Evolutionary conservation across 2,888 invertebrate species (phyloP), one percentile per base, ranked within the genome.

Genomic region (Chymomyza procnemis): DNA sequence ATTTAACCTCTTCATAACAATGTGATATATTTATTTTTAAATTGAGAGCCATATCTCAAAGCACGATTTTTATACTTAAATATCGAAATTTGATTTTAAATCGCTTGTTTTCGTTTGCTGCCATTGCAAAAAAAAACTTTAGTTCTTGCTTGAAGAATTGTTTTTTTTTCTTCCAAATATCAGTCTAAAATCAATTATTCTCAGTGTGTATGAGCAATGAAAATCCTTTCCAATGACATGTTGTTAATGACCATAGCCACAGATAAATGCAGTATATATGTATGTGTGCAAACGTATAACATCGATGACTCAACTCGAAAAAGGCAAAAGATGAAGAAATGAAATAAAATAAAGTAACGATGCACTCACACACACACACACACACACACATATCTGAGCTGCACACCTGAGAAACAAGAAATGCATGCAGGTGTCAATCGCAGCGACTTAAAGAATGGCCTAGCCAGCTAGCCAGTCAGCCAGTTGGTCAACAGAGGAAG

Each of bases 351-450:
- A 80, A 83, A 81, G 78, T 74, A 78, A 81, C 78, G 68, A 74
- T 67, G 71, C 73, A 71, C 18, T 9, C 67, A 71, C 69, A 71
- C 64, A 69, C 22, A 26, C 14, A 26, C 22, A 26, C 46, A 71
- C 50, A 62, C 22, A 64, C 26, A 62, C 34, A 62, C 50, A 68
- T 84, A 82, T 30, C 52, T 83, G 86, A 83, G 76, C 76, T 61
- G 78, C 86, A 87, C 88, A 85, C 85, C 85, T 85, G 85, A 85
- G 86, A 84, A 83, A 86, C 84, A 74, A 79, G 85, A 86, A 86
- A 86, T 88, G 88, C 84, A 87, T 88, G 88, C 85, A 87, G 87
- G 85, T 88, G 88, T 87, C 87, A 87, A 85, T 84, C 82, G 83
- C 74, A 66, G 72, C 71, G 72, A 75, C 62, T 69, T 71, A 73